Evolutionary conservation across 2,888 invertebrate species (phyloP).

Genomic region (Amorpha juglandis): DNA sequence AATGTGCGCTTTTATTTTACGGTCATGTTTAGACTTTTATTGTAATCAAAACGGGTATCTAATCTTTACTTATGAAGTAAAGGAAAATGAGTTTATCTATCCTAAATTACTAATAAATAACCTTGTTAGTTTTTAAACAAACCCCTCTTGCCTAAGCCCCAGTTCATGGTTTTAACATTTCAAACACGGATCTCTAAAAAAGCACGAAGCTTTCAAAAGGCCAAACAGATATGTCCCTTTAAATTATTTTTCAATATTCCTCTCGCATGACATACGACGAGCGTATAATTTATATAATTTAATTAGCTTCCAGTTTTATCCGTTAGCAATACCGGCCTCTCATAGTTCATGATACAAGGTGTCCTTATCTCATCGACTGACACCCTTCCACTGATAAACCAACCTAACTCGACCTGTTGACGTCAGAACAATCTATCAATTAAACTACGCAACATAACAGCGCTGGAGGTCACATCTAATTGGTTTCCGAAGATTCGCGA

Average conservation of each 20-base stretch:
- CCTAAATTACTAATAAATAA: too few relatives aligned
- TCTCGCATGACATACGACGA: constrained; percentile 2
- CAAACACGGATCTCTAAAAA: background rate
- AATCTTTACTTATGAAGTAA: too few relatives aligned
- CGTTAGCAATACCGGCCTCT: constrained; percentile 52
- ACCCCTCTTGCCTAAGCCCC: background rate
- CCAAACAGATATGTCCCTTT: background rate
- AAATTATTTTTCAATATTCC: constrained; percentile 16
- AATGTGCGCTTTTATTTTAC: too few relatives aligned
- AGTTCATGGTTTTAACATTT: background rate
- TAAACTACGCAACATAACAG: constrained; percentile 27
- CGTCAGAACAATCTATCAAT: constrained; percentile 23
- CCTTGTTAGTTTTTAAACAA: background rate
- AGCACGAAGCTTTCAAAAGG: background rate
- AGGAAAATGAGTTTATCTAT: too few relatives aligned
- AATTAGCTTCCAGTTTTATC: constrained; percentile 39
- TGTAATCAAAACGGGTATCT: too few relatives aligned
- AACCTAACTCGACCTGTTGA: constrained; percentile 50
- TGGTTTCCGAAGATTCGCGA: constrained; percentile 49
- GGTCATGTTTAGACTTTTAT: too few relatives aligned
- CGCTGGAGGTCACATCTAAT: constrained; percentile 51
- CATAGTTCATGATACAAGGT: constrained; percentile 68
- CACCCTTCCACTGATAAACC: constrained; percentile 57
- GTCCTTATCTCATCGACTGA: constrained; percentile 66
- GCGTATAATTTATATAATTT: constrained; percentile 24